phyloP scores from a whole-genome alignment of 2,797 vertebrate genomes.

The Nannoperca obscura region DNA sequence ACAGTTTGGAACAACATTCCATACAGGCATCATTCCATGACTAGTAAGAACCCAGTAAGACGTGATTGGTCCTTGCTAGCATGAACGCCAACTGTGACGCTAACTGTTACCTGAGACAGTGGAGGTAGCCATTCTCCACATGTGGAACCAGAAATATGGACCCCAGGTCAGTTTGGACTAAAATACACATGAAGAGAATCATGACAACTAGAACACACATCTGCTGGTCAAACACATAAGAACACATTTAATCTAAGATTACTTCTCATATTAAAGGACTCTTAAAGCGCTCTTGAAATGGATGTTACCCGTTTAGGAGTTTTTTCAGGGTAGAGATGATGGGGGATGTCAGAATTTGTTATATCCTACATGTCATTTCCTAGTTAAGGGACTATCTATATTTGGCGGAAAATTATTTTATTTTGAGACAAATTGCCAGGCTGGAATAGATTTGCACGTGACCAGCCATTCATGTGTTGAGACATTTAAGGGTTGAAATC shows the following conservation, averaged over 20 bases:
- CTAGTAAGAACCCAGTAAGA: too few species aligned
- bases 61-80: background rate
- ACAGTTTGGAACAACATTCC: too few species aligned
- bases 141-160: constrained; percentile 97
- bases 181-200: constrained; percentile 63
- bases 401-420: background rate
- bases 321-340: too few species aligned
- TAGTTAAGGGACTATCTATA: background rate
- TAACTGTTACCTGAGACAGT: constrained; percentile 93
- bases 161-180: constrained; percentile 96
- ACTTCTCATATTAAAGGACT: background rate
- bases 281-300: too few species aligned
- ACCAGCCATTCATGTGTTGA: background rate
- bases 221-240: background rate
- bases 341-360: background rate
- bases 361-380: background rate
- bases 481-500: background rate
- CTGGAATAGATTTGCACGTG: background rate
- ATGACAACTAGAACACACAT: constrained; percentile 4
- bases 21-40: too few species aligned
- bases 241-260: background rate
- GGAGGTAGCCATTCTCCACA: constrained; percentile 94
- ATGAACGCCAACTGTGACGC: background rate
- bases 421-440: background rate
- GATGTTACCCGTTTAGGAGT: too few species aligned